phyloP scores from a whole-genome alignment of 2,113 vertebrate species.

The Oenanthe melanoleuca region DNA sequence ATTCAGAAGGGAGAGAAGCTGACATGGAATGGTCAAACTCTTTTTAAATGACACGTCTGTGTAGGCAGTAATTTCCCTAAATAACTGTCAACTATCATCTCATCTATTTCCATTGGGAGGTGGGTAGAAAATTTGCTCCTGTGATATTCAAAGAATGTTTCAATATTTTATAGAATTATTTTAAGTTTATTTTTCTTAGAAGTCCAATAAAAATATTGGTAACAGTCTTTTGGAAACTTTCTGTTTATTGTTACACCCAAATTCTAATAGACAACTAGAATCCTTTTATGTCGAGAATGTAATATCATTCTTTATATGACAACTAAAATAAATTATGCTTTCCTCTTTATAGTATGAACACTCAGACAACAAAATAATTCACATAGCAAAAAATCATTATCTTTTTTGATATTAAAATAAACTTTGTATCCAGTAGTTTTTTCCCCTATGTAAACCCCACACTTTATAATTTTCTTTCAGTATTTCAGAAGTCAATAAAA shows the following conservation, averaged over 20 bases:
- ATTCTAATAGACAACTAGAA: background rate
- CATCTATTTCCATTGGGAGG: background rate
- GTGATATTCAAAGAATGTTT: background rate
- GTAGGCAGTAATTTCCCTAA: constrained; percentile 1
- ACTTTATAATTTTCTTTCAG: background rate
- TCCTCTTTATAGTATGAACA: background rate
- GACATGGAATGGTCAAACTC: background rate
- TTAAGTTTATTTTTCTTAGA: background rate
- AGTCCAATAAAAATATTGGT: background rate
- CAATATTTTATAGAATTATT: background rate
- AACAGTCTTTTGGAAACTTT: background rate
- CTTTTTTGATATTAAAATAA: background rate
- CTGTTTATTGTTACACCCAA: background rate
- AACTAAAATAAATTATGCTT: background rate
- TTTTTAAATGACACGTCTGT: background rate
- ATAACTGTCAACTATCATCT: background rate
- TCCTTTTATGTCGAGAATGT: background rate
- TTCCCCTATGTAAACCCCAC: rapidly evolving
- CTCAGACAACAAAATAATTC: background rate
- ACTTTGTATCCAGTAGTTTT: background rate
- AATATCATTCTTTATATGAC: background rate
- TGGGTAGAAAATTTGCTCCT: background rate
- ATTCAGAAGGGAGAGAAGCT: background rate
- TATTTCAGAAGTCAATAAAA: background rate
- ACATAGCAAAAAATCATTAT: background rate